Conservation (phyloP, 2,888 invertebrate species). For the Cetonia aurata region DNA sequence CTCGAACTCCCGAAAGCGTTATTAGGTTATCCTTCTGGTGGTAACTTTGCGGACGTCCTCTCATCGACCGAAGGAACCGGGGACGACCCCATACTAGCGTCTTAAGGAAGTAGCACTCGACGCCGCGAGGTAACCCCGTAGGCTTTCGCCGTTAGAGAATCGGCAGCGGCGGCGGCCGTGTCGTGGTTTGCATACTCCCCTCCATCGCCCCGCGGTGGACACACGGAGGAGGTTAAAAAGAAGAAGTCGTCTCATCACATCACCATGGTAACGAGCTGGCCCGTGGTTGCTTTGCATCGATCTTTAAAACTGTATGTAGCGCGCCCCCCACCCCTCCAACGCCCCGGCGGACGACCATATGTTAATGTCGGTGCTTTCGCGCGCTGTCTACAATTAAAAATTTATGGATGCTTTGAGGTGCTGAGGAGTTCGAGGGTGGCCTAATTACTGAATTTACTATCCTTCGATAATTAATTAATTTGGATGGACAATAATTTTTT, state of each 20-base stretch:
- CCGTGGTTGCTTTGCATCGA: constrained; percentile 68
- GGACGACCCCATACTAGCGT: constrained; percentile 7
- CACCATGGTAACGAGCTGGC: constrained; percentile 69
- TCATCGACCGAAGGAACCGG: constrained; percentile 25
- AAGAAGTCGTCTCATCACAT: constrained; percentile 68
- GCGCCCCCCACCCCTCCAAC: constrained; percentile 58
- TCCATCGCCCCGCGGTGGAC: constrained; percentile 60
- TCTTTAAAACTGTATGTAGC: constrained; percentile 66
- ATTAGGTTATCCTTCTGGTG: constrained; percentile 9
- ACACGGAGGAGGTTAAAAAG: constrained; percentile 67
- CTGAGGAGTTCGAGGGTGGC: too few relatives aligned
- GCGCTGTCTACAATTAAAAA: constrained; percentile 6
- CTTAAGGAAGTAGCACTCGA: constrained; percentile 26
- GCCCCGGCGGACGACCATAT: constrained; percentile 50
- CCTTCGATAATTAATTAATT: too few relatives aligned
- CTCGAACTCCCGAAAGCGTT: neutral
- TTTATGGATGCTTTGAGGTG: neutral
- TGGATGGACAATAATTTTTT: too few relatives aligned
- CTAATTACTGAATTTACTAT: too few relatives aligned
- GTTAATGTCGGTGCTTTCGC: constrained; percentile 46
- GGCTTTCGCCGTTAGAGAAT: constrained; percentile 32
- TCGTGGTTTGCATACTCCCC: constrained; percentile 60
- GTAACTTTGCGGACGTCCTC: constrained; percentile 15
- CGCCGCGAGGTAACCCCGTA: constrained; percentile 35
- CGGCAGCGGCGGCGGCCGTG: constrained; percentile 55